These are phyloP conservation scores for Hassar affinis DNA, from an alignment of 2,113 vertebrate species.

Conservation along the genomic window DNA sequence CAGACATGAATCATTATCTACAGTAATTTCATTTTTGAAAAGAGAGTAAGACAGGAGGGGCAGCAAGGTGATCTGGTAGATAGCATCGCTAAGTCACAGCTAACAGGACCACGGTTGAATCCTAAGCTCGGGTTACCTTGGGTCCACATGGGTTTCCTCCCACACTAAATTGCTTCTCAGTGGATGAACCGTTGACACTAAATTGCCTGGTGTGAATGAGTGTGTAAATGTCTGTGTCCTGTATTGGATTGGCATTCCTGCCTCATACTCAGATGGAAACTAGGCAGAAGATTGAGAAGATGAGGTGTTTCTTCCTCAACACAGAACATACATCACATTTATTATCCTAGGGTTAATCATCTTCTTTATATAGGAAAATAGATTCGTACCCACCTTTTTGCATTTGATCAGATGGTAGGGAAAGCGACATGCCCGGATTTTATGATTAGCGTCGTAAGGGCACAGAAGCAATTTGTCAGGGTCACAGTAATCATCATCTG, in stretches of 20 bases:
- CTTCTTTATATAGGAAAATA: neutral
- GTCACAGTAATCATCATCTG: conserved; percentile 58
- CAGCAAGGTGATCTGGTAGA: neutral
- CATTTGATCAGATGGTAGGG: conserved; percentile 94
- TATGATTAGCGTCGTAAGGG: conserved; percentile 82
- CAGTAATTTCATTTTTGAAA: neutral
- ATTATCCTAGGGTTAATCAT: neutral
- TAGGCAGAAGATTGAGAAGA: neutral
- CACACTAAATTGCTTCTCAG: neutral
- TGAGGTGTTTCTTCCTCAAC: neutral
- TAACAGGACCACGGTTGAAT: neutral
- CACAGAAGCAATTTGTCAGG: conserved; percentile 84
- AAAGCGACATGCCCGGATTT: conserved; percentile 81
- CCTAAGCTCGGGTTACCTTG: neutral
- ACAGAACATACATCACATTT: neutral
- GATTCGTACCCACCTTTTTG: conserved; percentile 74
- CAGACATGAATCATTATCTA: too few relatives aligned
- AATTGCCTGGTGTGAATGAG: neutral
- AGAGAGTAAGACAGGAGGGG: neutral
- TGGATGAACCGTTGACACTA: neutral
- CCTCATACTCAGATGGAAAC: too few relatives aligned
- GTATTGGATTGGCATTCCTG: too few relatives aligned
- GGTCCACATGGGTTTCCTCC: neutral
- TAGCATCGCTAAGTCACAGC: neutral
- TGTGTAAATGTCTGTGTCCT: neutral